These are phyloP conservation scores for Adoxophyes honmai DNA, from an alignment of 1,140 invertebrate species.

Conservation along the genomic window DNA sequence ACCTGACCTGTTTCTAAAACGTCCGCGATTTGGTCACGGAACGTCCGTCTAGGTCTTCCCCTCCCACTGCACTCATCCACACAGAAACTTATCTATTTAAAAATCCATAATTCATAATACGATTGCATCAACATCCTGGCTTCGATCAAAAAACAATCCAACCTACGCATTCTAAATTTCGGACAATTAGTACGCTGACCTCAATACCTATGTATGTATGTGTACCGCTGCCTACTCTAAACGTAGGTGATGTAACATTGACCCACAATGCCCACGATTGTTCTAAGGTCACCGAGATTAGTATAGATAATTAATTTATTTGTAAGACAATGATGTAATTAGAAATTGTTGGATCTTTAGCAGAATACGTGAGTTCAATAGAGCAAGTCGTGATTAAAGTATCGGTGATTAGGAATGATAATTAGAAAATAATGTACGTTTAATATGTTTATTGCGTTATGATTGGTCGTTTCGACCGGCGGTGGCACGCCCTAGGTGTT, in stretches of 20 bases:
- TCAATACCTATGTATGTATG: background rate
- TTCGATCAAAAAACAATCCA: constrained; percentile 2
- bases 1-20: too few relatives aligned
- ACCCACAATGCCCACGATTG: background rate
- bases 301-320: constrained; percentile 1
- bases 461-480: too few relatives aligned
- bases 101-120: too few relatives aligned
- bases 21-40: too few relatives aligned
- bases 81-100: too few relatives aligned
- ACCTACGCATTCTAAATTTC: constrained; percentile 4
- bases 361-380: constrained; percentile 5
- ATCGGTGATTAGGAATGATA: too few relatives aligned
- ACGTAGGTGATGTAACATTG: constrained; percentile 15
- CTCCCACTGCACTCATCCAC: too few relatives aligned
- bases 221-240: background rate
- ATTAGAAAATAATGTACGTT: too few relatives aligned
- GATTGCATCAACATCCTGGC: too few relatives aligned
- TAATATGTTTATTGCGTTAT: too few relatives aligned
- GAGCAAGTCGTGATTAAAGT: background rate
- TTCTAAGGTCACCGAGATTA: background rate
- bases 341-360: background rate
- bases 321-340: constrained; percentile 11
- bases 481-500: too few relatives aligned
- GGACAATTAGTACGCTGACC: constrained; percentile 4
- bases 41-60: too few relatives aligned